Conservation (phyloP, 2,113 vertebrate genomes). For the Daboia siamensis region DNA sequence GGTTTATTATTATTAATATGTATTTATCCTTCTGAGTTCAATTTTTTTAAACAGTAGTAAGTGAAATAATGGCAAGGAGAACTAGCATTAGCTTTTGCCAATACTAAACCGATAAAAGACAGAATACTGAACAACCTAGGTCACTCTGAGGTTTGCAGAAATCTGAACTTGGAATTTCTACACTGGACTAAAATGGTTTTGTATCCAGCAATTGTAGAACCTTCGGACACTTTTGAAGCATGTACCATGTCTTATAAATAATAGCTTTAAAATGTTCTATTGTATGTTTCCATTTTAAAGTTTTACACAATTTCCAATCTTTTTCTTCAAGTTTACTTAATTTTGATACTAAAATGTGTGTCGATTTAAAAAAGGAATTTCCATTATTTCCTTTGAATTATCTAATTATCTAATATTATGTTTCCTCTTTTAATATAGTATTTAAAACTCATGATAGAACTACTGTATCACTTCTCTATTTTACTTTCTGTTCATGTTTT, state of each 20-base stretch:
- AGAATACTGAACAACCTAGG: neutral
- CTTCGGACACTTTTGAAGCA: neutral
- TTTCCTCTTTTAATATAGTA: neutral
- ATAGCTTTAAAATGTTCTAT: neutral
- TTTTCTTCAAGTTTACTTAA: neutral
- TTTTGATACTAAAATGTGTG: neutral
- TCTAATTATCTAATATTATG: neutral
- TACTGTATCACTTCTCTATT: neutral
- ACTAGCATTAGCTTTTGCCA: neutral
- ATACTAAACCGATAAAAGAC: neutral
- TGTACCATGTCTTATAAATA: neutral
- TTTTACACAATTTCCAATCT: neutral
- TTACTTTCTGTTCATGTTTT: neutral
- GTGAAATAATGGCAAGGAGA: neutral
- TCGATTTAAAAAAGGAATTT: neutral
- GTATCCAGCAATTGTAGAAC: constrained; percentile 5
- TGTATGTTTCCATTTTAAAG: neutral
- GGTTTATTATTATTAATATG: neutral
- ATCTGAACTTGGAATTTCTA: neutral
- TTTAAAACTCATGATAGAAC: neutral
- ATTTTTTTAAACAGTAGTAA: neutral
- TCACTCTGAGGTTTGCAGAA: neutral
- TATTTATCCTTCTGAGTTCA: neutral
- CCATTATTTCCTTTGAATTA: neutral
- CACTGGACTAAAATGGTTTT: neutral